Evolutionary conservation across 1,140 invertebrate species (phyloP).

Genomic region (Triops cancriformis): DNA sequence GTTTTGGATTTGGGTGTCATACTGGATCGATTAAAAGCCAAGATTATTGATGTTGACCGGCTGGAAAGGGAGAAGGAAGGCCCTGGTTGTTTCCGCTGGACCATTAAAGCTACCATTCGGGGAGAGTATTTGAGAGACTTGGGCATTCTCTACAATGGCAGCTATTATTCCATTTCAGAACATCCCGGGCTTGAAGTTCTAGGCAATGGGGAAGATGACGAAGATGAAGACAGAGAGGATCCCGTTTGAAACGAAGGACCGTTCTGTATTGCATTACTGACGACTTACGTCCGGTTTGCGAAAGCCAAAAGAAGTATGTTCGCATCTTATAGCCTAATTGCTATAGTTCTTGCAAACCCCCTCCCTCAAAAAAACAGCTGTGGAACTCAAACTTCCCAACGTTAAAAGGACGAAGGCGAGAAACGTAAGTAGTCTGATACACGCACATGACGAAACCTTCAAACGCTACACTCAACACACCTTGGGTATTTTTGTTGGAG

Average conservation of each 20-base stretch:
- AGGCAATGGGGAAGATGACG: neutral
- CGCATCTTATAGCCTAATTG: neutral
- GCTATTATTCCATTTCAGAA: constrained; percentile 89
- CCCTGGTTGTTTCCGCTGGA: constrained; percentile 89
- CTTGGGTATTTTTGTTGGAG: constrained; percentile 9
- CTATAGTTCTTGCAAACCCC: neutral
- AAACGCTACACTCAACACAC: neutral
- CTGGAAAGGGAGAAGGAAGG: constrained; percentile 81
- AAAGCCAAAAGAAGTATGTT: neutral
- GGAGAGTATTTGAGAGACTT: constrained; percentile 80
- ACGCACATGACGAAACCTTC: neutral
- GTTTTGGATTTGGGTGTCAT: constrained; percentile 94
- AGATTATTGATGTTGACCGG: constrained; percentile 85
- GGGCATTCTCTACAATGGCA: constrained; percentile 88
- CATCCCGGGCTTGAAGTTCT: constrained; percentile 56
- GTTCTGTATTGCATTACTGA: neutral
- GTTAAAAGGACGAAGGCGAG: neutral
- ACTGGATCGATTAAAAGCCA: constrained; percentile 78
- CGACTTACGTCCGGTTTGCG: neutral
- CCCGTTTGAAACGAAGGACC: neutral
- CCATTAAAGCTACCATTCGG: constrained; percentile 82
- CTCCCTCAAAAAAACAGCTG: neutral
- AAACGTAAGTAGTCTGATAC: neutral
- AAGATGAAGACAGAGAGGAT: constrained; percentile 28
- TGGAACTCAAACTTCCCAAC: neutral